Percentiles rank a stretch among this genome's conserved stretches.
These are phyloP conservation scores for Drosophila melanocephala DNA, from an alignment of 2,888 invertebrate species.

Conservation along the genomic window DNA sequence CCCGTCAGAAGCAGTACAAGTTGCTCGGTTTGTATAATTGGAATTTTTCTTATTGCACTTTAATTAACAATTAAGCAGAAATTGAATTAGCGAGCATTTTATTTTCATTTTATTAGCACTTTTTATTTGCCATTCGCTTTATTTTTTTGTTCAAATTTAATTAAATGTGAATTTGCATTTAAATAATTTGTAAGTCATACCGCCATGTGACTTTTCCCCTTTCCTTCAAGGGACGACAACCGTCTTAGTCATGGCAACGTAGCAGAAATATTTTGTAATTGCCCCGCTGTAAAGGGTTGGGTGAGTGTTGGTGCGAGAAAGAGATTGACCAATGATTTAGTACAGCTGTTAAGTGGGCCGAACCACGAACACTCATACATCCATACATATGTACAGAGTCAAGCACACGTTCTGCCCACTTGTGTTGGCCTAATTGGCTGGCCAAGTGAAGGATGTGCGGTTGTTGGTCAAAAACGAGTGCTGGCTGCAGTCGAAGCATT, in stretches of 20 bases:
- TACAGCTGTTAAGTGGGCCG: constrained; percentile 46
- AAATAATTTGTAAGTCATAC: constrained; percentile 66
- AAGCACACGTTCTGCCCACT: constrained; percentile 57
- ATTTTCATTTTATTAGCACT: constrained; percentile 42
- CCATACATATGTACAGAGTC: background rate
- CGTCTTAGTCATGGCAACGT: constrained; percentile 52
- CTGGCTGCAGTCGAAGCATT: constrained; percentile 16
- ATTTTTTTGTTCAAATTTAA: constrained; percentile 54
- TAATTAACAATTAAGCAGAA: constrained; percentile 68
- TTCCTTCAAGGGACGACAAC: constrained; percentile 17
- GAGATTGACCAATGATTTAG: constrained; percentile 32
- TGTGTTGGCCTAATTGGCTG: constrained; percentile 69
- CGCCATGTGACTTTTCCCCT: background rate
- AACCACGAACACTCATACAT: background rate
- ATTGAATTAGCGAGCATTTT: constrained; percentile 55
- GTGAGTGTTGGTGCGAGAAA: background rate
- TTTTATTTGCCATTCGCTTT: constrained; percentile 12
- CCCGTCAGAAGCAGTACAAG: background rate
- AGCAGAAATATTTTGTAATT: constrained; percentile 53
- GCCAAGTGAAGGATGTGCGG: constrained; percentile 49
- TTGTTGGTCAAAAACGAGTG: constrained; percentile 15
- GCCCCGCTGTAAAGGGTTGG: constrained; percentile 1
- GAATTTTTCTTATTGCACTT: constrained; percentile 58
- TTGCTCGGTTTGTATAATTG: constrained; percentile 14
- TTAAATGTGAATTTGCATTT: constrained; percentile 71